Evolutionary conservation across 2,113 vertebrate species (phyloP).

Genomic region (Desmodus rotundus): DNA sequence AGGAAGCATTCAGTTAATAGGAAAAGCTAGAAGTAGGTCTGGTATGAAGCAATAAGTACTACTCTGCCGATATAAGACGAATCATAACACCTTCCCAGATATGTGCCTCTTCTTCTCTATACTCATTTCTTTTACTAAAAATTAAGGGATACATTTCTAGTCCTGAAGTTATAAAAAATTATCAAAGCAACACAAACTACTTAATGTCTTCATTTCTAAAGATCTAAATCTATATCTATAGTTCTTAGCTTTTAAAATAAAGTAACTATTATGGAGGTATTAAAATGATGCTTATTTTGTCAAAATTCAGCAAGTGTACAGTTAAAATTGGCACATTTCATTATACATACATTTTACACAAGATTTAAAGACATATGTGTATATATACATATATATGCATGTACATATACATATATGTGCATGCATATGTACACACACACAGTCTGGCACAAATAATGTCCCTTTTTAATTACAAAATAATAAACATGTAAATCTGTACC

Average conservation of each 20-base stretch:
- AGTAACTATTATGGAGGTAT: not conserved
- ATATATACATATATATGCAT: too few relatives aligned
- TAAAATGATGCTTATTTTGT: constrained; percentile 23
- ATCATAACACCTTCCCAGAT: not conserved
- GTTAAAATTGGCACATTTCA: not conserved
- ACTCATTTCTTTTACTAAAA: not conserved
- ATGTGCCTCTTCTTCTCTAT: not conserved
- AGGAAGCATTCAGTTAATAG: not conserved
- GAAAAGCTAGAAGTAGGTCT: not conserved
- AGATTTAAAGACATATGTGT: not conserved
- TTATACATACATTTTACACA: not conserved
- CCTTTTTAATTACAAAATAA: too few relatives aligned
- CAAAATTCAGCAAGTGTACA: not conserved
- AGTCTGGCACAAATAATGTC: too few relatives aligned
- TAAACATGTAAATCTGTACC: too few relatives aligned
- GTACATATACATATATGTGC: too few relatives aligned
- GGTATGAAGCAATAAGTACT: not conserved
- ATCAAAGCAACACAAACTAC: not conserved
- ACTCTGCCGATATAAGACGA: not conserved
- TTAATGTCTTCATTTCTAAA: not conserved
- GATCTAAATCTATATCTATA: not conserved
- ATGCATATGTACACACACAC: too few relatives aligned
- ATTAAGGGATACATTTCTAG: not conserved
- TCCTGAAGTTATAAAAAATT: constrained; percentile 10
- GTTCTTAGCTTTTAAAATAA: not conserved